Evolutionary conservation across 2,888 invertebrate genomes (phyloP), one percentile per base, ranked within the genome.

Genomic region (Abrostola tripartita): DNA sequence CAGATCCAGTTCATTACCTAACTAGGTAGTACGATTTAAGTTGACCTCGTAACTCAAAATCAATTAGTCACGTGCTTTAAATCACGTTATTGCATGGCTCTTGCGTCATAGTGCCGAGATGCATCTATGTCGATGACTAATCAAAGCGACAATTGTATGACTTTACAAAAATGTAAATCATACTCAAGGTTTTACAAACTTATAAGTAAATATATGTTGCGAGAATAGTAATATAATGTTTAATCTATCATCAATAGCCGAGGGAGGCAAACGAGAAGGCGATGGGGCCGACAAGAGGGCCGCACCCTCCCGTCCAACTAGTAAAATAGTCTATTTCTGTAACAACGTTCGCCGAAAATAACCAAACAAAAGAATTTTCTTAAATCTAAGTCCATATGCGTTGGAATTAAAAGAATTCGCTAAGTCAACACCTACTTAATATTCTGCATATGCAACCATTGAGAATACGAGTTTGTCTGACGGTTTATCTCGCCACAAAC

Each of bases 221-320:
- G 44, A 49, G 52, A 72, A 56, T 53, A 38, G 24, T 47, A 66
- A 69, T 76, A 81, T 78, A 77, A 81, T 79, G 76, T 71, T 81
- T 82, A 82, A 85, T 87, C 83, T 85, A 85, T 85, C 85, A 83
- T 84, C 81, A 74, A 84, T 81, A 77, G 78, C 62, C 61, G 75
- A 79, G 82, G 82, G 84, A 77, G 86, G 76, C 73, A 68, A 72
- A 76, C 62, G 10, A 49, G 44, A 65, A 62, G 61, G 59, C 56
- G 59, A 52, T 52, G 60, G 74, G 67, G 63, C 61, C 60, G 37
- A 50, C 61, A 44, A 56, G 65, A 68, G 79, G 81, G 79, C 68
- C 68, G 74, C 78, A 81, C 81, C 81, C 79, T 80, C 70, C 36
- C 52, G 37, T 38, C 59, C 41, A 47, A 65, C 55, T 56, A 72